Base-by-base conservation (phyloP, 2,888 invertebrate species). In the Endomychus coccineus region DNA sequence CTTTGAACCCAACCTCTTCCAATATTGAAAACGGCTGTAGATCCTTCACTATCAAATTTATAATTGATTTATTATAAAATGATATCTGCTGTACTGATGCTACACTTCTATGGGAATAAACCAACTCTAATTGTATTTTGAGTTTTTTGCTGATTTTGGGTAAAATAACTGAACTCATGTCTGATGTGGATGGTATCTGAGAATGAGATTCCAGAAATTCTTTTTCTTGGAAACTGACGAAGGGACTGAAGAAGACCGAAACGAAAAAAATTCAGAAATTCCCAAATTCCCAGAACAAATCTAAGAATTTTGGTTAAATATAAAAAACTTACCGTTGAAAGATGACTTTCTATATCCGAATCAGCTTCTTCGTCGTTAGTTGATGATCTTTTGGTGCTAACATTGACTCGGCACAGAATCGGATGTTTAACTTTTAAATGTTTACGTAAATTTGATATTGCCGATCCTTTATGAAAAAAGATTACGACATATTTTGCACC, bases 11-110 rank as follows among this genome's bases (percentile, higher is more conserved):
- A 7, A 29, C 11, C 12, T 29, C 17, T 12, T 29, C 29, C 10
- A 3, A 16, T 12, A 29, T 29, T 3, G 29, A 17, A 9, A 29
- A 29, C 16, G 29, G 29, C 19, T 17, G 29, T 17, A 17, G 17
- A 30, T 30, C 30, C 21, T 19, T 30, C n/a, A 30, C 7, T 12
- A 30, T 30, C n/a, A 19, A 19, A 30, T 30, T 30, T 6, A 17
- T 4, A 13, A 30, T 30, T 12, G 14, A 19, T 21, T 19, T 10
- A 30, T 19, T 30, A 19, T 30, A 30, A 30, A 10, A 19, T 30
- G 12, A 21, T 19, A 2, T 19, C 12, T 30, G 19, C 9, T 30
- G 3, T 2, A 28, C 4, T 9, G 13, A 11, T 19, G 19, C 21
- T 30, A 9, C 13, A 15, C 21, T 30, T 19, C 14, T 6, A 2